These are phyloP conservation scores for Atrina japonica DNA, from an alignment of 2,888 invertebrate genomes.

Conservation along the genomic window DNA sequence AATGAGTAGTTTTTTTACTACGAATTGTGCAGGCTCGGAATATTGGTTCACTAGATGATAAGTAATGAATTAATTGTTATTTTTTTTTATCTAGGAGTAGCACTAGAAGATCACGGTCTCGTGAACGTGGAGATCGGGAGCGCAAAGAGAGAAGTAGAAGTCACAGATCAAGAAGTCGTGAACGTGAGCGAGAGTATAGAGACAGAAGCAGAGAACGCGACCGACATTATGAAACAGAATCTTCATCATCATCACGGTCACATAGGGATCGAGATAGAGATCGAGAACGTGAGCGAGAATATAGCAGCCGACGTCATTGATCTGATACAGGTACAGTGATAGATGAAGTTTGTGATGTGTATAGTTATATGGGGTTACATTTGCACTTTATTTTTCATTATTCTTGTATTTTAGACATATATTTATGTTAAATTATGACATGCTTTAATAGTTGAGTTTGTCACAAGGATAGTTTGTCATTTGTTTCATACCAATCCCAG, in stretches of 20 bases:
- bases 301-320: slow-evolving; percentile 60
- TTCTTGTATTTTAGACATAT: too few relatives aligned
- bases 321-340: too few relatives aligned
- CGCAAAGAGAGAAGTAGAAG: slow-evolving; percentile 77
- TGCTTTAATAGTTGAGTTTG: too few relatives aligned
- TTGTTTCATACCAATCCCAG: too few relatives aligned
- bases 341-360: not conserved
- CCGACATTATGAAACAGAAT: slow-evolving; percentile 74
- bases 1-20: too few relatives aligned
- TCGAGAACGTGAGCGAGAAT: slow-evolving; percentile 76
- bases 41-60: too few relatives aligned
- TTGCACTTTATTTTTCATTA: too few relatives aligned
- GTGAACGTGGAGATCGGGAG: slow-evolving; percentile 84
- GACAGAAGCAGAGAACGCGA: slow-evolving; percentile 84
- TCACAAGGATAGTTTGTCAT: too few relatives aligned
- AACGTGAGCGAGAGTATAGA: slow-evolving; percentile 83
- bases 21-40: too few relatives aligned
- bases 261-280: slow-evolving; percentile 69
- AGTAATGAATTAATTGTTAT: too few relatives aligned
- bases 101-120: slow-evolving; percentile 87
- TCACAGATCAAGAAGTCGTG: slow-evolving; percentile 79
- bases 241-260: slow-evolving; percentile 58
- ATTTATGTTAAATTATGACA: too few relatives aligned
- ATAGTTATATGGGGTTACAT: too few relatives aligned
- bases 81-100: slow-evolving; percentile 70